Conservation (phyloP, 1,140 invertebrate species). For the Thaumetopoea pityocampa region DNA sequence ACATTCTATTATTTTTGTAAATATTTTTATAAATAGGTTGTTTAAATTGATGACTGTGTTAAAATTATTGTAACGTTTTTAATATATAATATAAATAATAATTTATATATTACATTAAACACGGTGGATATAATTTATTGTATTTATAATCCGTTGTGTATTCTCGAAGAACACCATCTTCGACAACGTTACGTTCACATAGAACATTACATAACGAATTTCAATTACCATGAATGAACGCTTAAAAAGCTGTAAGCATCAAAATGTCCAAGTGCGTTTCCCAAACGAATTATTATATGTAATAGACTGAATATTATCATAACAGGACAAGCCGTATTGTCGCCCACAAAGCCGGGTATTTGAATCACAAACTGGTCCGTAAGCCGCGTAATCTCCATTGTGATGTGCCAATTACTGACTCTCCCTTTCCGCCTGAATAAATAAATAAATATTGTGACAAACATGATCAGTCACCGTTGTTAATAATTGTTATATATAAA, state of each 20-base stretch:
- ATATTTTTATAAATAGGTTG: no score
- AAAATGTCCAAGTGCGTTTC: slow-evolving; percentile 42
- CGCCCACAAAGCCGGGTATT: slow-evolving; percentile 61
- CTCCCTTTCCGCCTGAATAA: slow-evolving; percentile 68
- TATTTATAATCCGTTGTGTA: no score
- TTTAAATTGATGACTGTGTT: no score
- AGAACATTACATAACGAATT: slow-evolving; percentile 33
- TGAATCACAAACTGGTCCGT: slow-evolving; percentile 65
- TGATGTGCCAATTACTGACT: slow-evolving; percentile 65
- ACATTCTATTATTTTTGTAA: no score
- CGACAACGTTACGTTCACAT: slow-evolving; percentile 2
- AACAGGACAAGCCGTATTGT: slow-evolving; percentile 50
- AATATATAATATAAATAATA: no score
- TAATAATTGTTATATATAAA: no score
- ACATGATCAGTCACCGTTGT: no score
- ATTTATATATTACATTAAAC: no score
- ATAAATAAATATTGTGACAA: slow-evolving; percentile 64
- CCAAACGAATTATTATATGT: slow-evolving; percentile 54
- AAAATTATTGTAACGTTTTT: no score
- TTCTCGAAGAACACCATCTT: neutral
- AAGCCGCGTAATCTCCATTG: slow-evolving; percentile 69
- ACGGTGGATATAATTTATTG: no score
- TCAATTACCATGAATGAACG: slow-evolving; percentile 40
- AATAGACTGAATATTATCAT: slow-evolving; percentile 61
- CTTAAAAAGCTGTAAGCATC: slow-evolving; percentile 27